Base-by-base conservation (phyloP, 1,140 invertebrate genomes). In the Parasteatoda tepidariorum region DNA sequence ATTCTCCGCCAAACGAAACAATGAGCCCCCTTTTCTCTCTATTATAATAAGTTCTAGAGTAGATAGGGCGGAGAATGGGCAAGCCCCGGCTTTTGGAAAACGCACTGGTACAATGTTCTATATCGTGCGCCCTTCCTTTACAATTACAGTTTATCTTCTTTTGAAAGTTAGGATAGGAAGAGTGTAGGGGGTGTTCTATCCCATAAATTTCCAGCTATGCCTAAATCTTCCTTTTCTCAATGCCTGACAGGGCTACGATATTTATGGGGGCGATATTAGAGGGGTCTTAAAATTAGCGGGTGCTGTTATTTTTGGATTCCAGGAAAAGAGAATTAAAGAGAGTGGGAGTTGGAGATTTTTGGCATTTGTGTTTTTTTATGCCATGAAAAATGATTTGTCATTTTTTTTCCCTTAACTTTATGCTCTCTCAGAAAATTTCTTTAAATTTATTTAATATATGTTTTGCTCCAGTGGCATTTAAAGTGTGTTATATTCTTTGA, bases 221-320 rank as follows among this genome's bases (percentile, higher is more conserved):
- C 48, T 71, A 31, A 71, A 71, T 55, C 57, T 59, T 26, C 18
- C 66, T 55, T 41, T n/a, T 7, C 6, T 6, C 18, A 7, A 31
- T 48, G 28, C 24, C 15, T 28, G 68, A 22, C 41, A 30, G 68
- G 3, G 41, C 26, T 71, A 26, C 68, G 68, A 71, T 71, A 71
- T 71, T 71, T 71, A 71, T 57, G 68, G 28, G 68, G 26, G 26
- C 68, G 48, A 71, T 71, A 71, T 71, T 71, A 71, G 38, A 57
- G 26, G 48, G 68, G 30, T 71, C 22, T 54, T 71, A 71, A 71
- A 71, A 71, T 71, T 71, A 71, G 68, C 68, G 48, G 18, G 31
- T 13, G 11, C 48, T 68, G 66, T 68, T 68, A 68, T 68, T 48
- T 68, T 33, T 28, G 26, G 28, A 28, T 66, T n/a, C n/a, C n/a